Base-by-base conservation (phyloP, 1,140 invertebrate species). In the Heterodera carotae region DNA sequence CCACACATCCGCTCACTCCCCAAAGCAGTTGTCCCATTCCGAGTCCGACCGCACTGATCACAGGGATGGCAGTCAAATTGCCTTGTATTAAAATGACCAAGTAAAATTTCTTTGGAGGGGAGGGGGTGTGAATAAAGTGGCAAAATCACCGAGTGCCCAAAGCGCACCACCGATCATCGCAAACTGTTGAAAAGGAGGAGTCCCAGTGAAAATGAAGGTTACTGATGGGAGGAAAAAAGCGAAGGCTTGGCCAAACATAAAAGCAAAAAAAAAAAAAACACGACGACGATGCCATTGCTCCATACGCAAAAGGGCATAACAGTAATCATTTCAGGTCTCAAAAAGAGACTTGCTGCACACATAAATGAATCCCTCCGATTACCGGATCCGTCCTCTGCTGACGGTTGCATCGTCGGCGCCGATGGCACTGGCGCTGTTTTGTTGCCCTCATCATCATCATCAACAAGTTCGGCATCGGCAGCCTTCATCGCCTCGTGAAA, bases 11-110 rank as follows among this genome's bases (percentile, higher is more conserved):
- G 39, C 39, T 8, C 27, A 66, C 62, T 22, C 56, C 31, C 83
- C 86, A 87, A 70, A 87, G 79, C 27, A 86, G 69, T 29, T 83
- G 67, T 12, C 84, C 85, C 79, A 87, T 73, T 53, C 82, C 86
- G 31, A 87, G 74, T 29, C 85, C 85, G 67, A 84, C 82, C n/a
- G 60, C 53, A 27, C 78, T 84, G 62, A 84, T 84, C 34, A 84
- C 84, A 1, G 83, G 84, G 15, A 84, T 48, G 7, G 83, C 81
- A 27, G 82, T 83, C 43, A 85, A 70, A 69, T 84, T 84, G 6
- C 82, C 81, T 76, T 29, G 59, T 12, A n/a, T 33, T n/a, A n/a
- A n/a, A 31, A 36, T 7, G 10, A 15, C 10, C 3, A 10, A 59
- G 12, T 29, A 74, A 27, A 8, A 36, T 22, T 31, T 69, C 27